Evolutionary conservation across 2,113 vertebrate genomes (phyloP).

Genomic region (Pterocles burchelli): DNA sequence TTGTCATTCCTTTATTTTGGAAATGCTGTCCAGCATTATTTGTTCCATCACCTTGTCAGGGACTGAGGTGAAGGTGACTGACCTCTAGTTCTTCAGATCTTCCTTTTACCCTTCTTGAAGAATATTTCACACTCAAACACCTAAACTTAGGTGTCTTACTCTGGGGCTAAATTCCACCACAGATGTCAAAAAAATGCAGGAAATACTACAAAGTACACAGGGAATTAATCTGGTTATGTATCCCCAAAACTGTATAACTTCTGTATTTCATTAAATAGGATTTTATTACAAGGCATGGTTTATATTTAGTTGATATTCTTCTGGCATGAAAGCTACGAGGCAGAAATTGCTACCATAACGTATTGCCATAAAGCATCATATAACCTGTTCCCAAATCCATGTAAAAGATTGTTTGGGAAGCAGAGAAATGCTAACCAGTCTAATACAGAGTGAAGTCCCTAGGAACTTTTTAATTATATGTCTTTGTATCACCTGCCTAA

Average conservation of each 20-base stretch:
- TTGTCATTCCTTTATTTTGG: background rate
- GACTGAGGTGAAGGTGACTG: background rate
- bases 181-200: background rate
- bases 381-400: background rate
- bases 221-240: background rate
- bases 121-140: background rate
- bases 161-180: background rate
- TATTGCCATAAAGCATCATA: background rate
- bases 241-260: background rate
- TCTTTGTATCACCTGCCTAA: background rate
- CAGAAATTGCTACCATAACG: slow-evolving; percentile 8
- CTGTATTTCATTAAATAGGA: slow-evolving; percentile 12
- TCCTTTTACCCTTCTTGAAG: background rate
- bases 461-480: background rate
- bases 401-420: background rate
- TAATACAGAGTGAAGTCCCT: background rate
- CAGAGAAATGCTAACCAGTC: background rate
- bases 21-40: background rate
- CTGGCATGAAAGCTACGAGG: background rate
- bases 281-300: slow-evolving; percentile 6
- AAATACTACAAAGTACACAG: background rate
- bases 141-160: background rate
- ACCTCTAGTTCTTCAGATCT: background rate
- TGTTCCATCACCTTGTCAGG: background rate
- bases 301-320: slow-evolving; percentile 1